Evolutionary conservation across 2,113 vertebrate species (phyloP).

Genomic region (Seriola dumerili): DNA sequence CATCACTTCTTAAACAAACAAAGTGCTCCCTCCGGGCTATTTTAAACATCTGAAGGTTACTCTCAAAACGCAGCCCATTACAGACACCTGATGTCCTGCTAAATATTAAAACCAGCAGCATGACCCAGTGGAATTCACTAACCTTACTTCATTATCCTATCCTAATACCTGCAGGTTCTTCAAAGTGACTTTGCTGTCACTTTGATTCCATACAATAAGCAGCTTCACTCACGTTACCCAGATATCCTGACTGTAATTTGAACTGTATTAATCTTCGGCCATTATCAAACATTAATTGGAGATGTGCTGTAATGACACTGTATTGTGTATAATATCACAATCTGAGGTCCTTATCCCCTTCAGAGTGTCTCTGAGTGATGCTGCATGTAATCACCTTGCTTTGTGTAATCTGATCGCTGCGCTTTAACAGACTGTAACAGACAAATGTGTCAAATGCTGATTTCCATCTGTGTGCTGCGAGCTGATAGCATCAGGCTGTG

Average conservation of each 20-base stretch:
- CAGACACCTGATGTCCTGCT: conserved; percentile 18
- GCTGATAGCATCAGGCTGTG: conserved; percentile 36
- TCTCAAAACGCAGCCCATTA: conserved; percentile 18
- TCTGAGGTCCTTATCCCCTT: conserved; percentile 7
- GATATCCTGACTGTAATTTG: conserved; percentile 19
- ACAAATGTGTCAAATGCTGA: conserved; percentile 44
- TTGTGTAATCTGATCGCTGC: conserved; percentile 54
- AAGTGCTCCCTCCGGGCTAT: conserved; percentile 31
- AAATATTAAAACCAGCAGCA: conserved; percentile 12
- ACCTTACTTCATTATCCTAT: background rate
- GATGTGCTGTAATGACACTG: conserved; percentile 30
- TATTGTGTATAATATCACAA: conserved; percentile 25
- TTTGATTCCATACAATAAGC: background rate
- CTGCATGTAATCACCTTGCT: conserved; percentile 42
- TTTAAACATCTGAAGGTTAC: conserved; percentile 56
- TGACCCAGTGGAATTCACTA: background rate
- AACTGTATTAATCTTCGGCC: conserved; percentile 29
- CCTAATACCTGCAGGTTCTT: background rate
- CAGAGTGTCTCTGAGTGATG: conserved; percentile 19
- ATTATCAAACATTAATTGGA: conserved; percentile 37
- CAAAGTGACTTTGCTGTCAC: conserved; percentile 49
- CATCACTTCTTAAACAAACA: conserved; percentile 59
- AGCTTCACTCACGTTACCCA: conserved; percentile 3
- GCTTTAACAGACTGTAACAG: conserved; percentile 48
- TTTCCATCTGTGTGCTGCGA: conserved; percentile 42